These are phyloP conservation scores for Mallateleia sp. DNA, from an alignment of 2,888 invertebrate species.

Conservation along the genomic window DNA sequence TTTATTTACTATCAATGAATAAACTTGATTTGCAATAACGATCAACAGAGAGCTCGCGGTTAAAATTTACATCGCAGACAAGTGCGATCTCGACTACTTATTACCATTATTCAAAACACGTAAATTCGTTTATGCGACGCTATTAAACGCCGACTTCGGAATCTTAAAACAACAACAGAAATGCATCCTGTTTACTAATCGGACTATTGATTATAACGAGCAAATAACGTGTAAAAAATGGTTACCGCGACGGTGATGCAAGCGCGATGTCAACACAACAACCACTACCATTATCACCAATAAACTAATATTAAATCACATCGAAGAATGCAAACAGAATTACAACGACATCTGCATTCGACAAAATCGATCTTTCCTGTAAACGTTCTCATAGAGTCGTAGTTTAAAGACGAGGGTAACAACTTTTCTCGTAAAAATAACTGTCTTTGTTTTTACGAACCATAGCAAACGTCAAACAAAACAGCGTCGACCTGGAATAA, in stretches of 20 bases:
- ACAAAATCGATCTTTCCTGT: neutral
- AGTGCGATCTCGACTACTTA: neutral
- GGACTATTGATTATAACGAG: neutral
- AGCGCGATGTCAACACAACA: too few species aligned
- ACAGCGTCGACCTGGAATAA: constrained; percentile 53
- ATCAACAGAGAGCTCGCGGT: neutral
- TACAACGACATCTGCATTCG: neutral
- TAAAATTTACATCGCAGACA: neutral
- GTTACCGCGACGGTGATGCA: neutral
- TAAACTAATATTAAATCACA: too few species aligned
- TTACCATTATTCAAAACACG: neutral
- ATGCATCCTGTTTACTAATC: neutral
- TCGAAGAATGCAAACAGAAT: neutral
- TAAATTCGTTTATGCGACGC: neutral
- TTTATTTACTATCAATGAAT: neutral
- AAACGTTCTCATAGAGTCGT: constrained; percentile 12
- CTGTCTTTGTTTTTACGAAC: constrained; percentile 54
- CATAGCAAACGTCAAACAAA: constrained; percentile 44
- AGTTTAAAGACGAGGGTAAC: constrained; percentile 23
- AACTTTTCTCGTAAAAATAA: constrained; percentile 51
- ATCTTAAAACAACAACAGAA: neutral
- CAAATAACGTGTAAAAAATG: neutral
- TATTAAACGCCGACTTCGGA: neutral
- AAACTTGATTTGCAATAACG: neutral
- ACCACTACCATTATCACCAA: too few species aligned